Evolutionary conservation across 2,888 invertebrate species (phyloP).

Genomic region (Hypena proboscidalis): DNA sequence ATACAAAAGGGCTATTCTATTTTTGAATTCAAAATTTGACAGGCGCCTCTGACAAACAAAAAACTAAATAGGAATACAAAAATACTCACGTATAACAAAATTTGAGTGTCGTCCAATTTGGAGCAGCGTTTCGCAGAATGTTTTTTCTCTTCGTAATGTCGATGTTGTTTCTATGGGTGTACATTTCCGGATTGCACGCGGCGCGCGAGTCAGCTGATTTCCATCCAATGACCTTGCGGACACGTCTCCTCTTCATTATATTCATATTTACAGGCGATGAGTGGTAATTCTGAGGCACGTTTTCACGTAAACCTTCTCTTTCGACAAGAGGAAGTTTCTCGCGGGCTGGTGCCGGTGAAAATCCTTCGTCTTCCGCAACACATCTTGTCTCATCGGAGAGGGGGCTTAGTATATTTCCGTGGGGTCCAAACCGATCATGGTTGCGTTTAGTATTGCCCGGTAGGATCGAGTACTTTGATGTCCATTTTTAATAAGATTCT

Average conservation of each 20-base stretch:
- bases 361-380: constrained; percentile 79
- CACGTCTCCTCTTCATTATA: constrained; percentile 63
- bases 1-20: constrained; percentile 19
- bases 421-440: constrained; percentile 76
- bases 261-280: constrained; percentile 72
- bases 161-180: constrained; percentile 49
- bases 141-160: constrained; percentile 42
- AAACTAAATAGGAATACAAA: constrained; percentile 28
- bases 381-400: constrained; percentile 63
- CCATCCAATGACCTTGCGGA: constrained; percentile 76
- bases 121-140: constrained; percentile 38
- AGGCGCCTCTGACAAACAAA: constrained; percentile 18
- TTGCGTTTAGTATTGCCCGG: constrained; percentile 70
- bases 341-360: constrained; percentile 72
- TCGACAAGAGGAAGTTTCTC: constrained; percentile 79
- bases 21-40: constrained; percentile 31
- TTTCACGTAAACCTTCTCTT: constrained; percentile 69
- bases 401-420: constrained; percentile 76
- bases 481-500: constrained; percentile 61
- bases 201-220: constrained; percentile 77
- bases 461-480: constrained; percentile 68
- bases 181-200: constrained; percentile 72
- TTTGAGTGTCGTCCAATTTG: constrained; percentile 39
- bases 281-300: constrained; percentile 54
- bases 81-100: constrained; percentile 60